These are phyloP conservation scores for Elgaria multicarinata DNA, from an alignment of 2,113 vertebrate genomes.

Conservation along the genomic window DNA sequence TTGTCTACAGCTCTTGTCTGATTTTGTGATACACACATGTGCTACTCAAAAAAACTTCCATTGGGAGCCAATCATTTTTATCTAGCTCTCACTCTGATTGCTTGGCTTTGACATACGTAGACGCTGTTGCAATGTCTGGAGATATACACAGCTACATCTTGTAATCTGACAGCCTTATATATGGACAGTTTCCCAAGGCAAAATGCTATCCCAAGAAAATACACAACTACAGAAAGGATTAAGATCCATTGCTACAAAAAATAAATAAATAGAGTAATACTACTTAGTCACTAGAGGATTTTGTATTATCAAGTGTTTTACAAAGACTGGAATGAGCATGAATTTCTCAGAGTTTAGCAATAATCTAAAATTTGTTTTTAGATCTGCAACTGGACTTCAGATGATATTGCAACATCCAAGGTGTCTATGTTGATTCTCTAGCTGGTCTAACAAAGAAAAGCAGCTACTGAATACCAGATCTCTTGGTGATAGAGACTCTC, in stretches of 20 bases:
- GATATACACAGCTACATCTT: neutral
- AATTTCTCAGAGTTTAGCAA: neutral
- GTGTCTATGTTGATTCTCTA: neutral
- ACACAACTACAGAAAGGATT: neutral
- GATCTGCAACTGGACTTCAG: neutral
- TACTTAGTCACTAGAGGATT: neutral
- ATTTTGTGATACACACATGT: neutral
- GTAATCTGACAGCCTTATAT: neutral
- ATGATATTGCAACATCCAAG: neutral
- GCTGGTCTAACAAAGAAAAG: neutral
- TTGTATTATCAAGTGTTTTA: neutral
- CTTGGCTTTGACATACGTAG: neutral
- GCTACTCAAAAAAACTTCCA: neutral
- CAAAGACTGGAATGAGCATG: neutral
- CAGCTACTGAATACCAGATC: neutral
- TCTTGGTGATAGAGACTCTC: neutral
- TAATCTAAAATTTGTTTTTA: neutral
- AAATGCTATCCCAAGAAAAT: neutral
- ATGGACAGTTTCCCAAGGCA: neutral
- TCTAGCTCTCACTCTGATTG: neutral
- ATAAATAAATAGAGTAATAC: neutral
- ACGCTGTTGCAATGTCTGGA: neutral
- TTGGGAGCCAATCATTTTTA: neutral
- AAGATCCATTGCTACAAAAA: neutral
- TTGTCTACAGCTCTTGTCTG: neutral